Evolutionary conservation across 2,888 invertebrate species (phyloP), one percentile per base, ranked within the genome.

Genomic region (Trachelus iudaicus): DNA sequence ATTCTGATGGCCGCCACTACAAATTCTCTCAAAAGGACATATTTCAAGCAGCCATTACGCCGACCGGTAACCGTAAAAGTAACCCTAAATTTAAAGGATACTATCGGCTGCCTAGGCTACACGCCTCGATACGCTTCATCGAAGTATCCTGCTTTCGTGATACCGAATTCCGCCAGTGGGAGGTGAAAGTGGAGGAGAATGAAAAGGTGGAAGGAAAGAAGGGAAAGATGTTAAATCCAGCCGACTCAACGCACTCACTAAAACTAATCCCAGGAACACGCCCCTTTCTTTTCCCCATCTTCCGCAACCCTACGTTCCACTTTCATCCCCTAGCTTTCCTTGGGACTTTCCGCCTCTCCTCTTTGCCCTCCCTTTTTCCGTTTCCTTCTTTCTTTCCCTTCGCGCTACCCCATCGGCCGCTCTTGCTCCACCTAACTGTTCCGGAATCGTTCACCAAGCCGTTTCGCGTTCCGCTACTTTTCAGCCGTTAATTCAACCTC

Each of bases 261-360:
- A 56, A 56, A 56, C 56, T 56, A 56, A 56, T 56, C 56, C 9
- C 56, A 56, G 56, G 23, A 56, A 56, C 56, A 56, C 56, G 56
- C 56, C 56, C 56, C 56, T 56, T 56, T 56, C 56, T 56, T 23
- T 56, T 56, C 23, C 23, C 56, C 34, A 15, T 71, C 30, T 33
- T 23, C 71, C 6, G 34, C 71, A 23, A 71, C 30, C 31, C 71
- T 34, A 34, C 31, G 23, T 23, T 69, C 76, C 56, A 77, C 71
- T 69, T 73, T 73, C 75, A 37, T 69, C 77, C 81, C 76, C 73
- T 71, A 56, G 35, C 69, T 75, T 75, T 77, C 13, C 75, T 76
- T 69, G 73, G 37, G 11, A 69, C 75, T 74, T 74, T 77, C 31
- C 56, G 23, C 23, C 73, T 69, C 34, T 9, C 56, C 69, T 68